A percentile compares a stretch with the other conserved stretches of the same genome.
These are phyloP conservation scores for Spodoptera littoralis DNA, from an alignment of 2,888 invertebrate species.

Conservation along the genomic window DNA sequence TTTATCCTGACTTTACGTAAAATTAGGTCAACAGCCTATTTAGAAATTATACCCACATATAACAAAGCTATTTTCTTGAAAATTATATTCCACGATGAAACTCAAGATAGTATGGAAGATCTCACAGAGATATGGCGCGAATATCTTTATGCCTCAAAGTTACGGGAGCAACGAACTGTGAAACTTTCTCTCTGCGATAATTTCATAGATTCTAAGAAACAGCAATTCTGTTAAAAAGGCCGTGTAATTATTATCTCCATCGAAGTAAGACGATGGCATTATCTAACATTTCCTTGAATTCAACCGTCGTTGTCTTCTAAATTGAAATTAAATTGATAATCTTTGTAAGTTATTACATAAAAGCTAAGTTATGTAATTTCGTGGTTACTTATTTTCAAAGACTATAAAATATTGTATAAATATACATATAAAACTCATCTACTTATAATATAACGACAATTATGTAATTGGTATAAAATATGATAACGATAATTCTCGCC, in stretches of 20 bases:
- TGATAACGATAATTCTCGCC: no score
- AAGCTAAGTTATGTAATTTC: no score
- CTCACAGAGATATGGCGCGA: constrained; percentile 12
- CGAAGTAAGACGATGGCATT: constrained; percentile 23
- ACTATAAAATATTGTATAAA: no score
- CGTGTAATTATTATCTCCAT: constrained; percentile 35
- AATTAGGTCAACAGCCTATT: no score
- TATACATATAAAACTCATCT: background rate
- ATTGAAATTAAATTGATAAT: constrained; percentile 17
- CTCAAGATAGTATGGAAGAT: constrained; percentile 23
- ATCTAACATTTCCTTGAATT: constrained; percentile 22
- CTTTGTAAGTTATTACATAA: background rate
- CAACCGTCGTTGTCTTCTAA: constrained; percentile 12
- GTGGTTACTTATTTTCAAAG: no score
- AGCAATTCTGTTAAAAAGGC: constrained; percentile 27
- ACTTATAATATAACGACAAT: no score
- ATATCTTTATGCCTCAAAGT: constrained; percentile 36
- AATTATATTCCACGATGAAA: constrained; percentile 47
- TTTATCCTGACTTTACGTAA: no score
- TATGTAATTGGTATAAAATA: no score
- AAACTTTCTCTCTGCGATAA: constrained; percentile 19
- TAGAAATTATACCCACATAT: no score
- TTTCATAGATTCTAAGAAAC: constrained; percentile 27
- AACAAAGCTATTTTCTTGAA: constrained; percentile 41
- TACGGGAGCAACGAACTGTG: constrained; percentile 26